Evolutionary conservation across 1,140 invertebrate genomes (phyloP), one percentile per base, ranked within the genome.

Genomic region (Cydia strobilella): DNA sequence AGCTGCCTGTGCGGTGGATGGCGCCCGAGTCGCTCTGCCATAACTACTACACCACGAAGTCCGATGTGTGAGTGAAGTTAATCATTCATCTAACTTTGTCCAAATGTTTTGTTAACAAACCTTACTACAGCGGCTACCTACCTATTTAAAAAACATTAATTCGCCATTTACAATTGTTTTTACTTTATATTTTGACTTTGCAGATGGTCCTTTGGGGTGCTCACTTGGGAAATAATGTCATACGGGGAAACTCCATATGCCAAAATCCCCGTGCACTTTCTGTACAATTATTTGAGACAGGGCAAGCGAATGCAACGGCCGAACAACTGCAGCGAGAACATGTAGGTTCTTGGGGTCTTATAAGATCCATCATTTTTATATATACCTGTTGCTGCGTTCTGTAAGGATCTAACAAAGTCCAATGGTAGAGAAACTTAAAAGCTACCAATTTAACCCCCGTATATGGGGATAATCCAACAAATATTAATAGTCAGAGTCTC

Each of bases 1-100:
- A 97, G 45, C 90, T 99, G 76, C 98, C 98, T 3, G 97, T 99
- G 1, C 99, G 99, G 93, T 99, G 99, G 99, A 99, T 99, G 99
- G 98, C 99, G 0, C 98, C 98, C 0, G 99, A 99, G 93, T 98
- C 99, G 0, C 92, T 99, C 5, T 99, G 98, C 85, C 97, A 98
- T 79, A 95, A 98, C 84, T 95, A 98, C 25, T 99, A 99, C 88
- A 99, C 98, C 2, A 97, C 97, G n/a, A 97, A 99, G 92, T 98
- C 97, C 82, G 99, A 99, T 93, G 98, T 99, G 95, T 97, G 91
- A 95, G 96, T 95, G 20, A 74, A 18, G 13, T 42, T 42, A 3
- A 42, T 42, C 39, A 42, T 42, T 42, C 39, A 2, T 42, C 31
- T 13, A 10, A n/a, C n/a, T n/a, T n/a, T n/a, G n/a, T n/a, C n/a